phyloP scores from a whole-genome alignment of 1,140 invertebrate species.

The Anastrepha obliqua region DNA sequence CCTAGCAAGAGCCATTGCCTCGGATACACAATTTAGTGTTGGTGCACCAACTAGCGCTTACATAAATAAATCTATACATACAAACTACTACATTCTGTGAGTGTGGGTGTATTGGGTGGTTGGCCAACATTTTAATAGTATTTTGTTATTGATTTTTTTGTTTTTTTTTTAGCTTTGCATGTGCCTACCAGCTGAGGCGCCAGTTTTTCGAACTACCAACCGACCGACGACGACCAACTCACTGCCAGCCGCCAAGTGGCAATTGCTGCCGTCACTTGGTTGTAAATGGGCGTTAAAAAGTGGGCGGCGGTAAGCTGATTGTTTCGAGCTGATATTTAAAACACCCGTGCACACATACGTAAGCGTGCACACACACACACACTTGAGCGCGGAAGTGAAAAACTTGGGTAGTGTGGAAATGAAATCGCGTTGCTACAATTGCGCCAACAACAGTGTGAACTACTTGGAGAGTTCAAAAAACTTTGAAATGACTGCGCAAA shows the following conservation, averaged over 20 bases:
- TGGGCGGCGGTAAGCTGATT: slow-evolving; percentile 55
- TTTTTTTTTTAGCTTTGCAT: not conserved
- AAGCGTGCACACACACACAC: slow-evolving; percentile 7
- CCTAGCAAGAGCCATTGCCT: slow-evolving; percentile 25
- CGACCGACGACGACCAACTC: not conserved
- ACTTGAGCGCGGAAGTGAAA: slow-evolving; percentile 39
- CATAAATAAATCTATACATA: not conserved
- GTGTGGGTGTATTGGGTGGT: slow-evolving; percentile 13
- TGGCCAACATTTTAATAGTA: slow-evolving; percentile 52
- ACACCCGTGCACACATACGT: not conserved
- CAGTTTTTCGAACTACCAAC: slow-evolving; percentile 13
- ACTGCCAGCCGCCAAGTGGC: slow-evolving; percentile 3
- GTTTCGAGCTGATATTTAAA: slow-evolving; percentile 24
- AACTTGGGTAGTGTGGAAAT: slow-evolving; percentile 14
- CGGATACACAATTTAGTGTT: slow-evolving; percentile 17
- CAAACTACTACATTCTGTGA: not conserved
- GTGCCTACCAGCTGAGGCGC: slow-evolving; percentile 28
- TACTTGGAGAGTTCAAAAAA: slow-evolving; percentile 53
- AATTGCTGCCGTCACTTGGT: slow-evolving; percentile 53
- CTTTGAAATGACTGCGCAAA: slow-evolving; percentile 42
- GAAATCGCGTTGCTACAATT: slow-evolving; percentile 33
- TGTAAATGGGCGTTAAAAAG: slow-evolving; percentile 58
- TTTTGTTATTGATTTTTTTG: slow-evolving; percentile 13
- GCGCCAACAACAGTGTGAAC: slow-evolving; percentile 16
- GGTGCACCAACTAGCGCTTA: not conserved